Conservation (phyloP, 2,888 invertebrate species). For the Tryphoninae sp. region DNA sequence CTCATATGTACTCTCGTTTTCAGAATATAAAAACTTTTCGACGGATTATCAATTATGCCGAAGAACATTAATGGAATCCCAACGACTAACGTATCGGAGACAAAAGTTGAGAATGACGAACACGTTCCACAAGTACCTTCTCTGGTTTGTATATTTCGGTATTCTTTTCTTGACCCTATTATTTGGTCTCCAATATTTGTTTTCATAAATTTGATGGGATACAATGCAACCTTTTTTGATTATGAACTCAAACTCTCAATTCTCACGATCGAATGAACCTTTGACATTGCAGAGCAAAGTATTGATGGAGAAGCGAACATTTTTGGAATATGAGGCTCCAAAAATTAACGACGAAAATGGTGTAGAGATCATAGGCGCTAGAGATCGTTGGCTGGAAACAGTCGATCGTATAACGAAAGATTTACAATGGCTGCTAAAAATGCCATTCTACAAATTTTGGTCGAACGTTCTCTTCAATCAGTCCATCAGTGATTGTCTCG, state of each 20-base stretch:
- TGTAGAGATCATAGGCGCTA: conserved; percentile 83
- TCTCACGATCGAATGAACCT: neutral
- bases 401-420: conserved; percentile 85
- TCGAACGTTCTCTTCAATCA: conserved; percentile 87
- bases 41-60: conserved; percentile 16
- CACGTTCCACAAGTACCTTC: neutral
- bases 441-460: conserved; percentile 89
- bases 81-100: neutral
- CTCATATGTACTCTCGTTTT: neutral
- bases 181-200: too few species aligned
- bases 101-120: neutral
- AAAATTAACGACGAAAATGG: conserved; percentile 81
- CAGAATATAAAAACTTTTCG: neutral
- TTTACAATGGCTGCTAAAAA: conserved; percentile 86
- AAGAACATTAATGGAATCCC: conserved; percentile 8
- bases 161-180: neutral
- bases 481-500: conserved; percentile 85
- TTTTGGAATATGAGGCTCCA: conserved; percentile 84
- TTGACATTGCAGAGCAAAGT: conserved; percentile 81
- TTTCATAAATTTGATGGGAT: conserved; percentile 22
- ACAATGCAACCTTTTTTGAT: conserved; percentile 49
- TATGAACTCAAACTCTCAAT: neutral
- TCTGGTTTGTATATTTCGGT: neutral
- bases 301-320: conserved; percentile 84
- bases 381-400: conserved; percentile 87